A percentile compares a stretch with the other conserved stretches of the same genome.
phyloP scores from a whole-genome alignment of 2,888 invertebrate species.

The Syritta pipiens region DNA sequence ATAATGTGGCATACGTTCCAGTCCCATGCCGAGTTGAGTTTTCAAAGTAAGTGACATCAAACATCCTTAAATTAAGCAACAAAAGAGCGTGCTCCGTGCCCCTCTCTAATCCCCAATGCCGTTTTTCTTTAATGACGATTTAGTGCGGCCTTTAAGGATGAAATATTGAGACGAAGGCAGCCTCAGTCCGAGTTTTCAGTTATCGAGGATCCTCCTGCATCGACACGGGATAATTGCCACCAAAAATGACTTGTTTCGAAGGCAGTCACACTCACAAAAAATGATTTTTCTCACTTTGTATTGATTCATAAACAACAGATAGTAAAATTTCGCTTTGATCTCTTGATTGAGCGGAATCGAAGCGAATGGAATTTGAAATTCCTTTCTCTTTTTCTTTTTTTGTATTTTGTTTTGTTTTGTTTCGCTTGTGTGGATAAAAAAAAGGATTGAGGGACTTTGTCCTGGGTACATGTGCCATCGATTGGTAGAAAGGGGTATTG shows the following conservation, averaged over 20 bases:
- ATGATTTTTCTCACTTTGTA: conserved; percentile 5
- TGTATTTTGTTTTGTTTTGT: not conserved
- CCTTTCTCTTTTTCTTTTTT: not conserved
- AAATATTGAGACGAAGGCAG: conserved; percentile 20
- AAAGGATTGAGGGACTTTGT: conserved; percentile 33
- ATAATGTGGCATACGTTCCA: conserved; percentile 55
- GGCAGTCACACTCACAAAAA: conserved; percentile 15
- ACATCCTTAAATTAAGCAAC: conserved; percentile 53
- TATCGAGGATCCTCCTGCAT: no score
- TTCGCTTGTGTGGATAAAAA: conserved; percentile 1
- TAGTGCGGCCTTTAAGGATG: conserved; percentile 18
- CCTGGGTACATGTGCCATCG: conserved; percentile 10
- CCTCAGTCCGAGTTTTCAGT: no score
- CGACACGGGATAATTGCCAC: conserved; percentile 1
- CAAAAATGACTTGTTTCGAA: not conserved
- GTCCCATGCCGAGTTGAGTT: conserved; percentile 35
- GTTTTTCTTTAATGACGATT: conserved; percentile 47
- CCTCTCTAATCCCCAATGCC: conserved; percentile 42
- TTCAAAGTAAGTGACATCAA: conserved; percentile 51
- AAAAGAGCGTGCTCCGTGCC: conserved; percentile 32
- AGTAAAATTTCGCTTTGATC: conserved; percentile 43
- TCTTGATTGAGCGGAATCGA: conserved; percentile 35
- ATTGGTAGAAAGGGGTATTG: not conserved
- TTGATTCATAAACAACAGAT: conserved; percentile 1
- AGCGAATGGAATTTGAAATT: conserved; percentile 14